These are phyloP conservation scores for Phyllotreta cruciferae DNA, from an alignment of 2,888 invertebrate species.

Conservation along the genomic window DNA sequence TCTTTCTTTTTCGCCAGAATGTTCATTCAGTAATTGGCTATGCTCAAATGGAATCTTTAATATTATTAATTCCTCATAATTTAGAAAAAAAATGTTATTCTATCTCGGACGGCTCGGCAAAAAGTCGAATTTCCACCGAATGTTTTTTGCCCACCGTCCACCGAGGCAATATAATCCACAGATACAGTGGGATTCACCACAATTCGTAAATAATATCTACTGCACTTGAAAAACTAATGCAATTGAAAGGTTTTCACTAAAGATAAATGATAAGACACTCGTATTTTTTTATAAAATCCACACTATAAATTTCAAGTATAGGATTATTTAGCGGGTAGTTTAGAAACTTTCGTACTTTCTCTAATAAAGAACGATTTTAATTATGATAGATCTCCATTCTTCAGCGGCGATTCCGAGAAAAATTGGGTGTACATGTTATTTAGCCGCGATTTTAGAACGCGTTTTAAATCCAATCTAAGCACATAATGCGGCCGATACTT, in stretches of 20 bases:
- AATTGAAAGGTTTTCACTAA: too few relatives aligned
- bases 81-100: slow-evolving; percentile 44
- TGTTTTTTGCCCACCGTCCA: slow-evolving; percentile 23
- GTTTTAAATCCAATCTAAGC: slow-evolving; percentile 13
- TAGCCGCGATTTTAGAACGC: slow-evolving; percentile 12
- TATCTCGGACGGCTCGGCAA: slow-evolving; percentile 37
- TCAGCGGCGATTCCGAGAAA: slow-evolving; percentile 14
- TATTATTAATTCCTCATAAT: slow-evolving; percentile 49
- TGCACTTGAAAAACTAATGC: too few relatives aligned
- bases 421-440: slow-evolving; percentile 15
- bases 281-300: too few relatives aligned
- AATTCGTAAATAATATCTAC: not conserved
- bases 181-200: not conserved
- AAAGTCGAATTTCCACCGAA: slow-evolving; percentile 27
- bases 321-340: too few relatives aligned
- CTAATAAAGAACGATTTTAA: too few relatives aligned
- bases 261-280: too few relatives aligned
- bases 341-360: too few relatives aligned
- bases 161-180: slow-evolving; percentile 25
- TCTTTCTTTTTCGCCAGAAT: slow-evolving; percentile 45
- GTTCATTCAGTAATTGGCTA: slow-evolving; percentile 53
- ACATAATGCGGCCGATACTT: slow-evolving; percentile 19
- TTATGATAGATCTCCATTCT: too few relatives aligned
- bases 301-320: too few relatives aligned
- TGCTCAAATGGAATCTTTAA: slow-evolving; percentile 28